phyloP scores from a whole-genome alignment of 2,888 invertebrate species.

The Pelosia muscerda region DNA sequence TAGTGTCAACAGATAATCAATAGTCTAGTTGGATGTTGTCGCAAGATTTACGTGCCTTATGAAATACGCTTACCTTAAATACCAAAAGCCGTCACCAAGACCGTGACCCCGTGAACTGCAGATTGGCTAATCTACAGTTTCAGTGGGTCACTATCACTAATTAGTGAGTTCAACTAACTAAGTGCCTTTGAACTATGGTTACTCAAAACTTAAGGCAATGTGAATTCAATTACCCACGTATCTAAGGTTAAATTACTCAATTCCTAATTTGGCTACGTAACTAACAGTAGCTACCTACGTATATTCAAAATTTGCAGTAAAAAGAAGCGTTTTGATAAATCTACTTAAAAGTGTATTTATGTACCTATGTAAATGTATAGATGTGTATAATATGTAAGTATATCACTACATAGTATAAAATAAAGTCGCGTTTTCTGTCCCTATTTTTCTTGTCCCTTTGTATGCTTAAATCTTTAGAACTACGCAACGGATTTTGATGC shows the following conservation, averaged over 20 bases:
- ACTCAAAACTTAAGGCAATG: not conserved
- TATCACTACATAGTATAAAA: too few relatives aligned
- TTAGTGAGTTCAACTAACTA: not conserved
- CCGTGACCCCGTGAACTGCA: not conserved
- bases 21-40: not conserved
- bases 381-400: too few relatives aligned
- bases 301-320: not conserved
- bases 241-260: not conserved
- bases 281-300: too few relatives aligned
- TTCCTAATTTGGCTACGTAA: not conserved
- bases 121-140: not conserved
- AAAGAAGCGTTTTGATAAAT: too few relatives aligned
- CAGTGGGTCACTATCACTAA: conserved; percentile 12
- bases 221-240: not conserved
- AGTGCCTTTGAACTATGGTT: not conserved
- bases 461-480: too few relatives aligned
- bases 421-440: too few relatives aligned
- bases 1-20: not conserved
- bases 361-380: too few relatives aligned
- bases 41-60: conserved; percentile 5
- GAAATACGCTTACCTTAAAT: conserved; percentile 3
- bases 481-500: too few relatives aligned
- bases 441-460: too few relatives aligned
- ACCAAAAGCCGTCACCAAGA: conserved; percentile 6
- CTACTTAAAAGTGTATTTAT: too few relatives aligned